Percentiles rank a stretch among this genome's conserved stretches.
These are phyloP conservation scores for Leucophora obtusa DNA, from an alignment of 2,888 invertebrate genomes.

Conservation along the genomic window DNA sequence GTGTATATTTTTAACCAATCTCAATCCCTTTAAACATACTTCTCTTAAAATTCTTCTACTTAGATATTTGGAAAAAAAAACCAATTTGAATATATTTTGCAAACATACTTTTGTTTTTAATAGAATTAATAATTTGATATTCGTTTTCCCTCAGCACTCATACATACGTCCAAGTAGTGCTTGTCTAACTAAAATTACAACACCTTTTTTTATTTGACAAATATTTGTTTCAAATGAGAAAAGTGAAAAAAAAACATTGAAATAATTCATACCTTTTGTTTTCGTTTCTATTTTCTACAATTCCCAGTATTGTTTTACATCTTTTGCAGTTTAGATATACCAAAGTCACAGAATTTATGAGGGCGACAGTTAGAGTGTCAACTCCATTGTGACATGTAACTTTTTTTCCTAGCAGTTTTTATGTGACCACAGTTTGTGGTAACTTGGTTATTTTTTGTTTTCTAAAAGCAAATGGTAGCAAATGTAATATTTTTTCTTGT, in stretches of 20 bases:
- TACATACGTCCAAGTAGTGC: neutral
- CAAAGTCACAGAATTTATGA: constrained; percentile 43
- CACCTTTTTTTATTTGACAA: neutral
- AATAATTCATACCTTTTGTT: constrained; percentile 18
- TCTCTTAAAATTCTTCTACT: too few relatives aligned
- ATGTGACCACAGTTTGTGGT: constrained; percentile 48
- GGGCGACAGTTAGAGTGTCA: constrained; percentile 41
- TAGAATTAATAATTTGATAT: constrained; percentile 1
- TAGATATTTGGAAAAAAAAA: neutral
- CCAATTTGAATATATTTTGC: neutral
- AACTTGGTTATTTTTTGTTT: constrained; percentile 11
- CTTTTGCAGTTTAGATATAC: constrained; percentile 15
- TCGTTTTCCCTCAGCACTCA: neutral
- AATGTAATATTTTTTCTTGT: neutral
- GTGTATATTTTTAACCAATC: too few relatives aligned
- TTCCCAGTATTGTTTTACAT: constrained; percentile 44
- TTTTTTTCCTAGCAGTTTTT: constrained; percentile 23
- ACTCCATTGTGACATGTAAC: constrained; percentile 28
- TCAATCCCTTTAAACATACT: too few relatives aligned
- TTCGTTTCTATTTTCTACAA: constrained; percentile 2
- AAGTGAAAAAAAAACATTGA: neutral
- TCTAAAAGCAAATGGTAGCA: constrained; percentile 18
- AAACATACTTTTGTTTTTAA: neutral
- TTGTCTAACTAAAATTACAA: neutral
- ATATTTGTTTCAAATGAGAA: constrained; percentile 11